These are phyloP conservation scores for Sebastiscus albofasciatus DNA, from an alignment of 2,797 vertebrate species.

Conservation along the genomic window DNA sequence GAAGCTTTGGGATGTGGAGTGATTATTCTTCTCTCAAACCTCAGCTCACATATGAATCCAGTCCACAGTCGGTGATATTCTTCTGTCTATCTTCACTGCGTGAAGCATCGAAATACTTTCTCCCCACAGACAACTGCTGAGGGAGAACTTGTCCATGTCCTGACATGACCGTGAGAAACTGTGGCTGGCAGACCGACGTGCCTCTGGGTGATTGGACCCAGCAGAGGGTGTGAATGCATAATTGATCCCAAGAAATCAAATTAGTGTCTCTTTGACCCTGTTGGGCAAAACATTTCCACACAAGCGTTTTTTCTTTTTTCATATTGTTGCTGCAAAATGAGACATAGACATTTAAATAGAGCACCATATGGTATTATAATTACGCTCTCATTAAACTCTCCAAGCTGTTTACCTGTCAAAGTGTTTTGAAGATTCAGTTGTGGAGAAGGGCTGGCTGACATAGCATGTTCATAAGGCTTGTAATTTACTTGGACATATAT, in stretches of 20 bases:
- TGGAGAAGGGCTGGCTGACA: not conserved
- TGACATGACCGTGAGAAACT: not conserved
- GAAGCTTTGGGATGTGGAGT: not conserved
- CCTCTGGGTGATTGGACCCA: not conserved
- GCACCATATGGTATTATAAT: constrained; percentile 6
- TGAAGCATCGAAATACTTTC: not conserved
- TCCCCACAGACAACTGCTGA: not conserved
- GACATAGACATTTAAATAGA: not conserved
- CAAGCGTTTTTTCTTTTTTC: not conserved
- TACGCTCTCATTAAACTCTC: not conserved
- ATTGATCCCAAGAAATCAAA: constrained; percentile 18
- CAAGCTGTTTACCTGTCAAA: not conserved
- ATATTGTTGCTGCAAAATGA: not conserved
- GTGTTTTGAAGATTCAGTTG: not conserved
- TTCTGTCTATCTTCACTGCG: not conserved
- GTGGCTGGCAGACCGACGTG: constrained; percentile 9
- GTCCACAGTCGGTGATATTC: not conserved
- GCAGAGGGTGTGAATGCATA: constrained; percentile 21
- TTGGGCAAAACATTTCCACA: not conserved
- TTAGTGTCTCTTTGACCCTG: not conserved
- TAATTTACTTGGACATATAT: not conserved
- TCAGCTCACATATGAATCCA: not conserved
- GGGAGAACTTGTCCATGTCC: not conserved
- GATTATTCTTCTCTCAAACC: not conserved
- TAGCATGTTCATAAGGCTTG: not conserved